Base-by-base conservation (phyloP, 2,113 vertebrate species). In the Nycticryphes semicollaris region DNA sequence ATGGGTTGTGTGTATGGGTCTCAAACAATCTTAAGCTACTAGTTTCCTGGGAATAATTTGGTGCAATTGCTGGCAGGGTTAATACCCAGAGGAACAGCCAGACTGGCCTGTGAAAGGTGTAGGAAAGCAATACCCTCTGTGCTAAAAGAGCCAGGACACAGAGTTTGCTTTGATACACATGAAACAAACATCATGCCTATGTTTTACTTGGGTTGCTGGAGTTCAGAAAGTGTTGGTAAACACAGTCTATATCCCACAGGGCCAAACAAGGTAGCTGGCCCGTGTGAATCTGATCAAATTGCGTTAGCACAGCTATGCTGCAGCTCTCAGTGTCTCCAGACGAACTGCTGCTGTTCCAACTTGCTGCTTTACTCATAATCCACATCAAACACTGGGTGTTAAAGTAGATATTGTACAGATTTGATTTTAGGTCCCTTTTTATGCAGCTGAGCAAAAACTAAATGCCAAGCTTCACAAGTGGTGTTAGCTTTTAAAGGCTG, bases 361-460 rank as follows among this genome's bases (percentile, higher is more conserved):
- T 95, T 53, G 28, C 91, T 91, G 66, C 84, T 94, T 93, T 94
- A 70, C 70, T 96, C 87, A 39, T 96, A 93, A 93, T 90, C 93
- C 92, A 94, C 72, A 83, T 69, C 74, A 96, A 97, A 96, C 87
- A 94, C 33, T 64, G 81, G 77, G 53, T 93, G 87, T 94, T 89
- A 87, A 81, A 95, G 84, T 72, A 95, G 95, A 79, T 91, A 89
- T 62, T 91, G 57, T 53, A 89, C 51, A 79, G 89, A 95, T 96
- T 92, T 96, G 57, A 93, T 96, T 95, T 82, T 87, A 92, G 89
- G 82, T 79, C 84, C 91, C 74, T 87, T 95, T 89, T 87, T 87
- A 83, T 83, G 84, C 90, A 91, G 87, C 93, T 90, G 91, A 94
- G 63, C 28, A 41, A 87, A 90, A 96, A 91, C n/a, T 78, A 96